Evolutionary conservation across 2,888 invertebrate genomes (phyloP).

Genomic region (Drosophila kambysellisi): DNA sequence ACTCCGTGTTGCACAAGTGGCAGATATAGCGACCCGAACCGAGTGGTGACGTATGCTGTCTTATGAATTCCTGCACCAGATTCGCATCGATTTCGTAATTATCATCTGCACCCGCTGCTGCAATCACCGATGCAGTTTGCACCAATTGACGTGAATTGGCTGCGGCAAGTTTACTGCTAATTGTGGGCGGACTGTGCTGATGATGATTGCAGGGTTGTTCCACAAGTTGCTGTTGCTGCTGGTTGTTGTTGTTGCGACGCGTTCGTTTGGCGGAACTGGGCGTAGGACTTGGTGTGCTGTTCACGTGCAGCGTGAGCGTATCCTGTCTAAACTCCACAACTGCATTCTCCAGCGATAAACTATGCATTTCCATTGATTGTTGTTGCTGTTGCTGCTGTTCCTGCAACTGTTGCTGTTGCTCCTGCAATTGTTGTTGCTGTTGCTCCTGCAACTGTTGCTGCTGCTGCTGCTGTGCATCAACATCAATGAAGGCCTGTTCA

Average conservation of each 20-base stretch:
- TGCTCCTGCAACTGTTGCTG: constrained; percentile 32
- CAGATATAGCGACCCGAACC: constrained; percentile 87
- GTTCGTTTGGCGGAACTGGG: constrained; percentile 62
- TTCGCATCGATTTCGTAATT: constrained; percentile 83
- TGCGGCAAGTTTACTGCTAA: constrained; percentile 62
- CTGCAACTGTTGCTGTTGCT: constrained; percentile 24
- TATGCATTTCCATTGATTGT: constrained; percentile 58
- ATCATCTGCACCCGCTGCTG: constrained; percentile 78
- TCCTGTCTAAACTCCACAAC: constrained; percentile 68
- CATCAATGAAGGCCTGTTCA: constrained; percentile 71
- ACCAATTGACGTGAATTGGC: constrained; percentile 78
- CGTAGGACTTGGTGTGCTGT: constrained; percentile 59
- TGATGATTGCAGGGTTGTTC: constrained; percentile 67
- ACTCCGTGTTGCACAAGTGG: constrained; percentile 88
- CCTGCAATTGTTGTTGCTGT: constrained; percentile 20
- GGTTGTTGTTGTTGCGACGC: constrained; percentile 49
- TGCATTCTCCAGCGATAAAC: constrained; percentile 68
- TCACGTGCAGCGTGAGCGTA: constrained; percentile 55
- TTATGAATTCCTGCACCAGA: constrained; percentile 84
- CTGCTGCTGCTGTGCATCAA: constrained; percentile 50
- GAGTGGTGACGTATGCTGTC: constrained; percentile 86
- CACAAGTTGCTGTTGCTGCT: constrained; percentile 29
- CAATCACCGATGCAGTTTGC: constrained; percentile 82
- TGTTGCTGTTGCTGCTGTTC: constrained; percentile 44
- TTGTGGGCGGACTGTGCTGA: constrained; percentile 53